These are phyloP conservation scores for Venustoraphidia nigricollis DNA, from an alignment of 2,888 invertebrate species.

Conservation along the genomic window DNA sequence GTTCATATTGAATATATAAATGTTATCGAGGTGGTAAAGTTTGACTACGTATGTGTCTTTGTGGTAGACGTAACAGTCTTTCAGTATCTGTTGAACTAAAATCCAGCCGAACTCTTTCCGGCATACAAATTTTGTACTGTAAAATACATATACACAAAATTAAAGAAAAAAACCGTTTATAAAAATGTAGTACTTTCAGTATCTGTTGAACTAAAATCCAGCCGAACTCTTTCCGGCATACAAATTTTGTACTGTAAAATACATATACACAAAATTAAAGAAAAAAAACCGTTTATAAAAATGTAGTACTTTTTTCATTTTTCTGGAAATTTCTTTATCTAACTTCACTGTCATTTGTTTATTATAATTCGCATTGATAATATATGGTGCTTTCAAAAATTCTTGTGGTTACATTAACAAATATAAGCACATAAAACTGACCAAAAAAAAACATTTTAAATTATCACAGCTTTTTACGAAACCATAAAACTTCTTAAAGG, in stretches of 20 bases:
- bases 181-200: too few species aligned
- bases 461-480: too few species aligned
- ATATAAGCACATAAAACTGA: too few species aligned
- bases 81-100: not conserved
- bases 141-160: slow-evolving; percentile 7
- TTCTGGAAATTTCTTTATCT: too few species aligned
- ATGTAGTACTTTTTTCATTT: too few species aligned
- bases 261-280: slow-evolving; percentile 5
- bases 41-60: slow-evolving; percentile 1
- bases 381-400: too few species aligned
- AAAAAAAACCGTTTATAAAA: slow-evolving; percentile 4
- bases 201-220: slow-evolving; percentile 3
- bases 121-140: slow-evolving; percentile 15
- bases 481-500: too few species aligned
- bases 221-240: slow-evolving; percentile 15
- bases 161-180: slow-evolving; percentile 6
- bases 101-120: slow-evolving; percentile 13
- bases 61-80: not conserved
- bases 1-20: too few species aligned
- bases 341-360: too few species aligned
- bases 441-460: too few species aligned
- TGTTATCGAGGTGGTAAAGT: slow-evolving; percentile 6
- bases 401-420: too few species aligned
- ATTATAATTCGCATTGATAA: too few species aligned
- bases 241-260: slow-evolving; percentile 13